Evolutionary conservation across 2,113 vertebrate species (phyloP).

Genomic region (Hyaena hyaena): DNA sequence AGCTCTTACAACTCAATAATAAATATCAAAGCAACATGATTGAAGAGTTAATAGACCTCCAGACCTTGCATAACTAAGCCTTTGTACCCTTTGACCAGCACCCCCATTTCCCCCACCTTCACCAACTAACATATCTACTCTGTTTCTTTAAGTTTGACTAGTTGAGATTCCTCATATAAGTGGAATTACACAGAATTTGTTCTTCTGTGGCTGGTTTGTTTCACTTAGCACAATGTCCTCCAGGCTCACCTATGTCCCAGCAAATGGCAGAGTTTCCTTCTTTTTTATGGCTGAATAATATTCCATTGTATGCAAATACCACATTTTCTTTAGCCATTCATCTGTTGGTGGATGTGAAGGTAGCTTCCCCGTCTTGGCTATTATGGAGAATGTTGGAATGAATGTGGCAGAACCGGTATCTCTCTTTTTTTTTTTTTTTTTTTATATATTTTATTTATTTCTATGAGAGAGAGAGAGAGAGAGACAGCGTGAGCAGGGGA

Average conservation of each 20-base stretch:
- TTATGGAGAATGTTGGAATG: accelerated
- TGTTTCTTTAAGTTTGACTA: background rate
- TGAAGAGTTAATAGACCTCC: background rate
- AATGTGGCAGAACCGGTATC: accelerated
- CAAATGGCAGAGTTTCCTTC: background rate
- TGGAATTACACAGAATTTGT: background rate
- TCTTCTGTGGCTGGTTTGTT: too few species aligned
- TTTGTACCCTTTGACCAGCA: background rate
- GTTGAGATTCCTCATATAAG: background rate
- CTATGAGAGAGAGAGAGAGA: too few species aligned
- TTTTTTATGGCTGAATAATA: too few species aligned
- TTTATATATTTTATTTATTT: too few species aligned
- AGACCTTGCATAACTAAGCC: background rate
- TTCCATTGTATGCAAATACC: background rate
- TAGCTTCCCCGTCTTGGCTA: accelerated
- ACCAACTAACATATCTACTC: background rate
- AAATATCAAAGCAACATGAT: background rate
- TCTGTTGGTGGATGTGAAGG: accelerated
- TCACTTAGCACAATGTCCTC: background rate
- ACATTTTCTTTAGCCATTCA: too few species aligned
- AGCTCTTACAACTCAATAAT: background rate
- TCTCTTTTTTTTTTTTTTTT: too few species aligned
- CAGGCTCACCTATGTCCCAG: background rate
- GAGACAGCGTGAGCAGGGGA: too few species aligned
- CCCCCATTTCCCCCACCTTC: background rate